Evolutionary conservation across 2,888 invertebrate species (phyloP).

Genomic region (Drosophila mettleri): DNA sequence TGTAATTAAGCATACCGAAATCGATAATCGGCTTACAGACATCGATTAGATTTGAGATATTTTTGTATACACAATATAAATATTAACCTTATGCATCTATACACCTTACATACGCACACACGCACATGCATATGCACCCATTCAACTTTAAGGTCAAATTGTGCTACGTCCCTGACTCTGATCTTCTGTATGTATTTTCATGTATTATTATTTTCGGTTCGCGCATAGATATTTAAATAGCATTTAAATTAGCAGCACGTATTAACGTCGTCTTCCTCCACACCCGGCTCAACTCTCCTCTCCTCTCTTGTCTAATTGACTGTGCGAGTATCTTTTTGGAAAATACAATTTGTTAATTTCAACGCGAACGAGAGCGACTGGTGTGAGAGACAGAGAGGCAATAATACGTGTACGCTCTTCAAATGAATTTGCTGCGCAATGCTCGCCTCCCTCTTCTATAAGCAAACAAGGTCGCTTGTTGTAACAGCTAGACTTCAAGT

Average conservation of each 20-base stretch:
- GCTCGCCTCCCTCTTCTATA: constrained; percentile 25
- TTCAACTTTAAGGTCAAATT: constrained; percentile 67
- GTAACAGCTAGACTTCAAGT: constrained; percentile 37
- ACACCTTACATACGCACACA: neutral
- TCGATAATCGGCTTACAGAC: neutral
- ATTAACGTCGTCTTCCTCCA: constrained; percentile 29
- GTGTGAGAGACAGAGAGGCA: constrained; percentile 10
- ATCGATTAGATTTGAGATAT: constrained; percentile 12
- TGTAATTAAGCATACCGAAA: neutral
- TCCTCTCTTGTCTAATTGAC: constrained; percentile 30
- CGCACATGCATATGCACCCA: constrained; percentile 24
- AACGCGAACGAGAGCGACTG: constrained; percentile 13
- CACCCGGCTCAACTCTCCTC: constrained; percentile 3
- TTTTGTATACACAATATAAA: constrained; percentile 5
- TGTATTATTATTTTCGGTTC: constrained; percentile 54
- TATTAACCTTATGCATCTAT: neutral
- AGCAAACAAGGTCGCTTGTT: constrained; percentile 60
- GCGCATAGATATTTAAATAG: constrained; percentile 51
- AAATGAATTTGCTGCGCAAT: constrained; percentile 52
- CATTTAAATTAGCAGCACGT: constrained; percentile 60
- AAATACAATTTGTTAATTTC: constrained; percentile 49
- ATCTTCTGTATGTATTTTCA: constrained; percentile 73
- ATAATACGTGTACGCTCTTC: constrained; percentile 39
- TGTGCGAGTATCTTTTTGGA: constrained; percentile 43
- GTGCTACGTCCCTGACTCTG: constrained; percentile 78